Conservation (phyloP, 2,797 vertebrate species). For the Mus minutoides region DNA sequence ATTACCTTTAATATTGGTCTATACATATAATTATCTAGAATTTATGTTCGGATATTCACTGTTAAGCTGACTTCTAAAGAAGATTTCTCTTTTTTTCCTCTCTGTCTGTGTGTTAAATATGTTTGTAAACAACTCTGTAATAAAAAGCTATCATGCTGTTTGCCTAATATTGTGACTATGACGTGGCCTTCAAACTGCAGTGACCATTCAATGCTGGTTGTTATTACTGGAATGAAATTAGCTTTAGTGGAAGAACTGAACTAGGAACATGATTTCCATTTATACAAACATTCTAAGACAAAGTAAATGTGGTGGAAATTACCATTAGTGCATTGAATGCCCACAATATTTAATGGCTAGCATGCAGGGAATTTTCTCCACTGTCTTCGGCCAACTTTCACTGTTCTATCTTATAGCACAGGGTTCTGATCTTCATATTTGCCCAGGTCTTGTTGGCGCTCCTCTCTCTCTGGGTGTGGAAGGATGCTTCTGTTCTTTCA, state of each 20-base stretch:
- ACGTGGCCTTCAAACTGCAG: not conserved
- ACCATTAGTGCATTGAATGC: not conserved
- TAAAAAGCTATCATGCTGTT: not conserved
- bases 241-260: not conserved
- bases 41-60: not conserved
- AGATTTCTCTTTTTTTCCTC: slow-evolving; percentile 25
- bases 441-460: not conserved
- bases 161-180: not conserved
- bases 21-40: not conserved
- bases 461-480: not conserved
- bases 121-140: not conserved
- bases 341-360: not conserved
- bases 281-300: not conserved
- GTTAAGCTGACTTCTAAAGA: slow-evolving; percentile 42
- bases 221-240: not conserved
- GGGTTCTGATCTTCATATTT: slow-evolving; percentile 6
- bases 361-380: not conserved
- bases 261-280: not conserved
- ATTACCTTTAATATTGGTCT: slow-evolving; percentile 11
- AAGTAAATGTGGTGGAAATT: not conserved
- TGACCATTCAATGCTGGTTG: not conserved
- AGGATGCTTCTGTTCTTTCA: not conserved
- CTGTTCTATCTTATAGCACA: not conserved
- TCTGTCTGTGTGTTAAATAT: not conserved
- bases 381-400: not conserved